Evolutionary conservation across 2,888 invertebrate genomes (phyloP).

Genomic region (Epicampocera succincta): DNA sequence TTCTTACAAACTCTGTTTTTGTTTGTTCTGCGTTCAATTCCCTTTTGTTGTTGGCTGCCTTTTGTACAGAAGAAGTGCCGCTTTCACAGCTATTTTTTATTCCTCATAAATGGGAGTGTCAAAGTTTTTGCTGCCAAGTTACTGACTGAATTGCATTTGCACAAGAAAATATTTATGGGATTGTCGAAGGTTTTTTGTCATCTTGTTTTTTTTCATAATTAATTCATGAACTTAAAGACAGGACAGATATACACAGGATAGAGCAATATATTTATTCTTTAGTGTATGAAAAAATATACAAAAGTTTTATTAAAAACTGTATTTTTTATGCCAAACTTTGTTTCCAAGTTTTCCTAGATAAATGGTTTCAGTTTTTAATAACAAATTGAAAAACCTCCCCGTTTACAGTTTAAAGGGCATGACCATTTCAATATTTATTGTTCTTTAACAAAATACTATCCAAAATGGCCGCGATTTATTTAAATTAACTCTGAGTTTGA

Average conservation of each 20-base stretch:
- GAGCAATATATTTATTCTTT: too few relatives aligned
- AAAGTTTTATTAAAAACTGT: too few relatives aligned
- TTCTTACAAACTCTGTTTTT: neutral
- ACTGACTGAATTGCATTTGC: constrained; percentile 19
- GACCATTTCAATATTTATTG: too few relatives aligned
- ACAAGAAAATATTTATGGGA: constrained; percentile 43
- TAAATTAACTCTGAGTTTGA: constrained; percentile 18
- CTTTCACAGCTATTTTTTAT: constrained; percentile 15
- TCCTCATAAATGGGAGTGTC: constrained; percentile 48
- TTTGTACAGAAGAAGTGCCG: constrained; percentile 22
- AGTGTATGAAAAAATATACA: too few relatives aligned
- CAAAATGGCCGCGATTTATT: neutral
- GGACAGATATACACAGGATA: too few relatives aligned
- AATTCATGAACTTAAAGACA: constrained; percentile 24
- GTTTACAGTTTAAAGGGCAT: too few relatives aligned
- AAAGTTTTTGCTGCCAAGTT: constrained; percentile 37
- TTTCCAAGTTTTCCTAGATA: too few relatives aligned
- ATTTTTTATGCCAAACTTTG: too few relatives aligned
- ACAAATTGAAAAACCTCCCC: too few relatives aligned
- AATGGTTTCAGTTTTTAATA: too few relatives aligned
- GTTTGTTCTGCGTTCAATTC: too few relatives aligned
- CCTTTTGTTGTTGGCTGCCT: neutral
- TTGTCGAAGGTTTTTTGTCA: constrained; percentile 9
- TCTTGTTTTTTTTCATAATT: constrained; percentile 3
- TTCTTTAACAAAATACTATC: too few relatives aligned